These are phyloP conservation scores for Epinephelus moara DNA, from an alignment of 2,113 vertebrate species.

Conservation along the genomic window DNA sequence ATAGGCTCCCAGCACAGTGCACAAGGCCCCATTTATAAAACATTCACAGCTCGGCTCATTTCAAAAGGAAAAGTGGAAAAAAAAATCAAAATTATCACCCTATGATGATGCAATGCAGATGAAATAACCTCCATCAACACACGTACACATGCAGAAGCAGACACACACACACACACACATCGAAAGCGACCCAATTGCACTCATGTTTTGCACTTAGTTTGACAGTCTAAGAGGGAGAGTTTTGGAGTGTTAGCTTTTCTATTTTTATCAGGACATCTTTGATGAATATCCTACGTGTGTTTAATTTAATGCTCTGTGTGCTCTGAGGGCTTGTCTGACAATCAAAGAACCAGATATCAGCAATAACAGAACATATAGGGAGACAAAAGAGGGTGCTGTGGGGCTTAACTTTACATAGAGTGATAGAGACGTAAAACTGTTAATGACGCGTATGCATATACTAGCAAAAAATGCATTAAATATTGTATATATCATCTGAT, in stretches of 20 bases:
- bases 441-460: neutral
- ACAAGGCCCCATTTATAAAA: constrained; percentile 66
- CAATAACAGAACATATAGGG: constrained; percentile 1
- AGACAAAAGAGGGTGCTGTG: neutral
- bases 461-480: neutral
- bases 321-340: constrained; percentile 47
- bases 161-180: constrained; percentile 41
- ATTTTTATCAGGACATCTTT: constrained; percentile 70
- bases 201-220: constrained; percentile 67
- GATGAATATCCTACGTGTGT: constrained; percentile 64
- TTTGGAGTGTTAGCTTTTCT: constrained; percentile 64
- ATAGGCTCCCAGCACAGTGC: constrained; percentile 45
- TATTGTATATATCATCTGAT: neutral
- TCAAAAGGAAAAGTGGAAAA: constrained; percentile 77
- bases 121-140: constrained; percentile 79
- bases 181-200: constrained; percentile 67
- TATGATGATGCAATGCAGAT: constrained; percentile 84
- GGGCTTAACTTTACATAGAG: neutral
- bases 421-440: neutral
- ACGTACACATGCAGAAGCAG: constrained; percentile 19
- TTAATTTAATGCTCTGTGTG: constrained; percentile 42
- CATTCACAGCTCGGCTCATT: constrained; percentile 71
- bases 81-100: constrained; percentile 72
- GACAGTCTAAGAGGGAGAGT: constrained; percentile 64
- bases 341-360: constrained; percentile 26